Evolutionary conservation across 2,797 vertebrate genomes (phyloP), one percentile per base, ranked within the genome.

Genomic region (Pogonophryne albipinna): DNA sequence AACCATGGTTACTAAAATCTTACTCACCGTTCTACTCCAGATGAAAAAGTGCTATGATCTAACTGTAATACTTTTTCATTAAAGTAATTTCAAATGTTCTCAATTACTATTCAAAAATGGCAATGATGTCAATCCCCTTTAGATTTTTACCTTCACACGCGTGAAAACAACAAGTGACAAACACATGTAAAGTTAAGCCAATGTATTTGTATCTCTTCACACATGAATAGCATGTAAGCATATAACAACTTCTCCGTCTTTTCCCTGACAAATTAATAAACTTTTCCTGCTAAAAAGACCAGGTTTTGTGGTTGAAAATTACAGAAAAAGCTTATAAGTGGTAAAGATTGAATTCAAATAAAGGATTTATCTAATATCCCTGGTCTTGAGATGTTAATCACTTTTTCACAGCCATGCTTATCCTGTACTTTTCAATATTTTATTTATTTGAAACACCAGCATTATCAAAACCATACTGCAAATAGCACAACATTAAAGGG

Each of bases 1-100:
- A 31, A 44, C 27, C 10, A 3, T 11, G n/a, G 0, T 70, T 66
- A 64, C 38, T 60, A 38, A 76, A 13, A 2, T 41, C 16, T 74
- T 69, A 70, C 47, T 85, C 51, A 66, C 3, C 38, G 34, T 1
- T 46, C 2, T 6, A 17, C 16, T 20, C 71, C 27, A 47, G 2
- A 5, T 15, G 10, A 53, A 59, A 27, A 34, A 31, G 4, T 7
- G 2, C 5, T 31, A 2, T 8, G 2, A 10, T 19, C n/a, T 46
- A 38, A 27, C 3, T 17, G 10, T 31, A 57, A 14, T 20, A n/a
- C 51, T 41, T 53, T 16, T 47, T 75, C 12, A 55, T 49, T 6
- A 13, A 6, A 1, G 2, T 47, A 16, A 41, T 56, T 20, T 63
- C 10, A 16, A 51, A 59, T n/a, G 11, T 53, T n/a, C 10, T 17